These are phyloP conservation scores for Cochlearius cochlearius DNA, from an alignment of 2,113 vertebrate species.

Conservation along the genomic window DNA sequence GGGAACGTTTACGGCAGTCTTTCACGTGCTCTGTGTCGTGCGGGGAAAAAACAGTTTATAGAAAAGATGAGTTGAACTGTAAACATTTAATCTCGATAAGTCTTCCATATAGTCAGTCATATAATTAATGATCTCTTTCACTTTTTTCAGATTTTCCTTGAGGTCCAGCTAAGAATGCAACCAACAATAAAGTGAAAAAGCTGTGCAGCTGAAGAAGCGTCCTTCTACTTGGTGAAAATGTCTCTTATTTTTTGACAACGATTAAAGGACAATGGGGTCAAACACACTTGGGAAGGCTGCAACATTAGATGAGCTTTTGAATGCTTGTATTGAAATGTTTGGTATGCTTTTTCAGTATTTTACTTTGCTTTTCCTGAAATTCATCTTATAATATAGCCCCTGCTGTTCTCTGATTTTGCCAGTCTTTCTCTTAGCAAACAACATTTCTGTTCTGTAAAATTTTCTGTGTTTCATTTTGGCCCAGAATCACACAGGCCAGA, in stretches of 20 bases:
- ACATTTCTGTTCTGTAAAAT: constrained; percentile 6
- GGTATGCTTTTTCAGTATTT: constrained; percentile 74
- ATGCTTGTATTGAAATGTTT: constrained; percentile 88
- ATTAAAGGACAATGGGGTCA: constrained; percentile 85
- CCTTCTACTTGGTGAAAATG: constrained; percentile 66
- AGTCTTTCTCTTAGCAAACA: constrained; percentile 19
- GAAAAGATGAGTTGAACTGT: background rate
- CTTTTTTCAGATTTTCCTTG: constrained; percentile 54
- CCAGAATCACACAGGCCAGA: background rate
- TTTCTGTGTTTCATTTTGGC: constrained; percentile 38
- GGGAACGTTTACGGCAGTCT: background rate
- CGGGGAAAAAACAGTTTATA: background rate
- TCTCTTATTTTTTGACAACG: constrained; percentile 70
- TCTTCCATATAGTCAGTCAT: background rate
- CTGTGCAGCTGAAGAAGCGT: constrained; percentile 24
- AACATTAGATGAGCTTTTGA: constrained; percentile 86
- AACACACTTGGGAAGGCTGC: constrained; percentile 89
- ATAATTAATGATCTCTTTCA: constrained; percentile 13
- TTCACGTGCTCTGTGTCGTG: background rate
- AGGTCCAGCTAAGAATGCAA: constrained; percentile 44
- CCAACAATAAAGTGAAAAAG: constrained; percentile 9
- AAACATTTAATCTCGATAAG: background rate
- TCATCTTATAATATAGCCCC: background rate
- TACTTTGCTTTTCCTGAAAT: background rate
- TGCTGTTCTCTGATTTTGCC: background rate